A percentile compares a stretch with the other conserved stretches of the same genome.
Evolutionary conservation across 2,888 invertebrate genomes (phyloP).

Genomic region (Dendrolimus houi): DNA sequence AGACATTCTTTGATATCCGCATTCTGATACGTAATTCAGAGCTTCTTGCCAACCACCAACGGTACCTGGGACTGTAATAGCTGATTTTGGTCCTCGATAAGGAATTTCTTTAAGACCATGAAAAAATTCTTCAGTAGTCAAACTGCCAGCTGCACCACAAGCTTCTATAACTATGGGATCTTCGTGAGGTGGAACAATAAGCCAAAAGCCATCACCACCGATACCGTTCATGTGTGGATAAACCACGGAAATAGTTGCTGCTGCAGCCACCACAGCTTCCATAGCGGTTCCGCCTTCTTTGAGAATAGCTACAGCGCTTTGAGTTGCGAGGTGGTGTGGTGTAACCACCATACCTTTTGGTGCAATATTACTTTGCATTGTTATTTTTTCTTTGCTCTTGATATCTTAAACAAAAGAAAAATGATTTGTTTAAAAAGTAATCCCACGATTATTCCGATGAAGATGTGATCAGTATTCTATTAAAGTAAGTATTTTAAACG

Average conservation of each 20-base stretch:
- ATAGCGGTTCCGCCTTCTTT: slow-evolving; percentile 61
- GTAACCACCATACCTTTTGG: slow-evolving; percentile 58
- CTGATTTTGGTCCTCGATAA: slow-evolving; percentile 45
- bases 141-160: slow-evolving; percentile 52
- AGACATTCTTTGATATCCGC: slow-evolving; percentile 46
- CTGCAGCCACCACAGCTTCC: slow-evolving; percentile 60
- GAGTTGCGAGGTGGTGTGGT: slow-evolving; percentile 60
- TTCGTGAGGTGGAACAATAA: slow-evolving; percentile 53
- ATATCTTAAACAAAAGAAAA: too few species aligned
- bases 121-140: slow-evolving; percentile 44
- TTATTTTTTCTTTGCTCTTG: slow-evolving; percentile 3
- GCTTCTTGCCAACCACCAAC: slow-evolving; percentile 64
- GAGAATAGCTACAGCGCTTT: slow-evolving; percentile 51
- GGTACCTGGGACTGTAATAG: slow-evolving; percentile 56
- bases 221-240: slow-evolving; percentile 64
- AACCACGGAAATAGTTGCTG: slow-evolving; percentile 58
- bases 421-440: too few species aligned
- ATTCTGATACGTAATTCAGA: slow-evolving; percentile 50
- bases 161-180: slow-evolving; percentile 59
- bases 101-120: slow-evolving; percentile 39
- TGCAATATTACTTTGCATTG: slow-evolving; percentile 40
- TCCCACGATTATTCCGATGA: too few species aligned
- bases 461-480: too few species aligned
- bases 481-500: too few species aligned
- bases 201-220: slow-evolving; percentile 63